Evolutionary conservation across 1,140 invertebrate genomes (phyloP).

Genomic region (Protaetia brevitarsis): DNA sequence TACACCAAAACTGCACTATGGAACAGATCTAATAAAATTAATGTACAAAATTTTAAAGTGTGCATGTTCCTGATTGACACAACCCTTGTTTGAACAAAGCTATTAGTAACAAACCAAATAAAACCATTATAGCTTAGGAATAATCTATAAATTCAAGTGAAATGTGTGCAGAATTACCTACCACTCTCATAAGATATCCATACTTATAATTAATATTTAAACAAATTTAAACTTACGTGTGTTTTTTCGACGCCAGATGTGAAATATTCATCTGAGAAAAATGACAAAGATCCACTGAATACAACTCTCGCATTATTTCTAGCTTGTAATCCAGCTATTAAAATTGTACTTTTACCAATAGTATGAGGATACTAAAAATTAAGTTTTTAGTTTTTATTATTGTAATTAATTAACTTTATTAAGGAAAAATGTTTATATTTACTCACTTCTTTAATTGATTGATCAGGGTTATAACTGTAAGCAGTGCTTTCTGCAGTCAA

Average conservation of each 20-base stretch:
- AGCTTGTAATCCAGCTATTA: slow-evolving; percentile 95
- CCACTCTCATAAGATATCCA: no score
- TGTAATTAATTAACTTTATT: not conserved
- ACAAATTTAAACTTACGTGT: slow-evolving; percentile 31
- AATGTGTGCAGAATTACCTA: no score
- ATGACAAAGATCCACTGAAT: slow-evolving; percentile 94
- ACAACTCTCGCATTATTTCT: slow-evolving; percentile 97
- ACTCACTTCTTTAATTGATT: slow-evolving; percentile 75
- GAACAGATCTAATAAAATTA: no score
- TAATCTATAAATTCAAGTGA: no score
- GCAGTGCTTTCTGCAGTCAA: slow-evolving; percentile 89
- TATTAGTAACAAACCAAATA: no score
- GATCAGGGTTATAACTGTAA: slow-evolving; percentile 90
- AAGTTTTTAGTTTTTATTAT: slow-evolving; percentile 1
- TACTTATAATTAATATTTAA: no score
- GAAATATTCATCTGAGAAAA: slow-evolving; percentile 96
- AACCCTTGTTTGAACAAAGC: no score
- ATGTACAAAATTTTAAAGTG: no score
- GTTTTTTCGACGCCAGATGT: slow-evolving; percentile 39
- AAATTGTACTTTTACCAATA: slow-evolving; percentile 86
- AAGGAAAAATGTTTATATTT: slow-evolving; percentile 29
- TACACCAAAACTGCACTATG: no score
- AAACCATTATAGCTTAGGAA: no score
- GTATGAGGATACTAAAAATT: slow-evolving; percentile 84
- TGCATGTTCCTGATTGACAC: no score